Base-by-base conservation (phyloP, 1,140 invertebrate genomes). In the Ylistrum balloti region DNA sequence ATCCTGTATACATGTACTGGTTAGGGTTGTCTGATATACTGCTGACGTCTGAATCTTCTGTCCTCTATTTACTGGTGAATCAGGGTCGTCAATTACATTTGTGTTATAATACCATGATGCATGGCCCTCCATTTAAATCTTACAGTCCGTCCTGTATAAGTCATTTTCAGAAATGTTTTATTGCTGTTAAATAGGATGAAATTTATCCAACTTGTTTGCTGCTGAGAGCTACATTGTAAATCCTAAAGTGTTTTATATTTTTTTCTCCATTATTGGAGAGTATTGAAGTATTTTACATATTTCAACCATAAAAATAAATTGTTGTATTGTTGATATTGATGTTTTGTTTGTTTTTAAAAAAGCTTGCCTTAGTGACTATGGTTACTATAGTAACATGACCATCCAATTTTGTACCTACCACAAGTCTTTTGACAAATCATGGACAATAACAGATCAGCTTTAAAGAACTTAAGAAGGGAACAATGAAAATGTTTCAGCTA, bases 311-410 rank as follows among this genome's bases (percentile, higher is more conserved):
- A 5, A 74, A 74, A 28, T 28, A 74, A 74, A 7, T 74, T 74
- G 56, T 74, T 74, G 56, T 74, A 74, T 74, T 74, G 56, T 74
- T 74, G 22, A 74, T 74, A n/a, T n/a, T n/a, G n/a, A n/a, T n/a
- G n/a, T n/a, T n/a, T n/a, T n/a, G n/a, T n/a, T n/a, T n/a, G n/a
- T n/a, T n/a, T n/a, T n/a, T n/a, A n/a, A n/a, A n/a, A n/a, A n/a
- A n/a, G n/a, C n/a, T n/a, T n/a, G n/a, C n/a, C n/a, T n/a, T n/a
- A n/a, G n/a, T n/a, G n/a, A n/a, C n/a, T n/a, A n/a, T n/a, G n/a
- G n/a, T n/a, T n/a, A n/a, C n/a, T n/a, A n/a, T n/a, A n/a, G n/a
- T n/a, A n/a, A n/a, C n/a, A n/a, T n/a, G n/a, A n/a, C n/a, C n/a
- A n/a, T n/a, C n/a, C n/a, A n/a, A n/a, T n/a, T n/a, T n/a, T n/a